These are phyloP conservation scores for Acronicta alni DNA, from an alignment of 2,888 invertebrate genomes.

Conservation along the genomic window DNA sequence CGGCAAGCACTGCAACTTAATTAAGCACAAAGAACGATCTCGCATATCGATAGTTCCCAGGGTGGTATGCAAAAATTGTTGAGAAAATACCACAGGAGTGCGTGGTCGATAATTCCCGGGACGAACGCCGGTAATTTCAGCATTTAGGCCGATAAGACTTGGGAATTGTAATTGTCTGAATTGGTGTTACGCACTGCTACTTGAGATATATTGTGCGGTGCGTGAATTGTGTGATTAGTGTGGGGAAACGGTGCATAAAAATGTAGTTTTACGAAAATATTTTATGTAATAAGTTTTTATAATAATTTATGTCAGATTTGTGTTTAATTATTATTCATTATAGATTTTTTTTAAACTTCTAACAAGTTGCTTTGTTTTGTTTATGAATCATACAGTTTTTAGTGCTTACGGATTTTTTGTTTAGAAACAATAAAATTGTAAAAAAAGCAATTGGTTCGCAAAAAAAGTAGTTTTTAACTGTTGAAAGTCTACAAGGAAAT, in stretches of 20 bases:
- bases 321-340: too few species aligned
- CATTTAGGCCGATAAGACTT: constrained; percentile 77
- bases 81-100: constrained; percentile 82
- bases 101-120: constrained; percentile 79
- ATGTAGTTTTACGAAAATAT: too few species aligned
- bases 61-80: constrained; percentile 88
- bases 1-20: constrained; percentile 74
- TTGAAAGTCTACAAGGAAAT: constrained; percentile 19
- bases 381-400: constrained; percentile 16
- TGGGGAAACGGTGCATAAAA: background rate
- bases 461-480: constrained; percentile 4
- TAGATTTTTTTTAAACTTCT: too few species aligned
- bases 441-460: background rate
- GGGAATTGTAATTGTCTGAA: constrained; percentile 66
- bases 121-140: constrained; percentile 76
- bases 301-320: too few species aligned
- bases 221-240: constrained; percentile 7
- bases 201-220: constrained; percentile 27
- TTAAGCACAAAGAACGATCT: constrained; percentile 71
- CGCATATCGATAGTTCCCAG: constrained; percentile 79
- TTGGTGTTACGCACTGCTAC: constrained; percentile 49
- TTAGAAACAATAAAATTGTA: background rate
- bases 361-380: background rate
- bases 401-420: background rate
- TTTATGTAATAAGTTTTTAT: too few species aligned